Base-by-base conservation (phyloP, 2,113 vertebrate species). In the Gyps fulvus region DNA sequence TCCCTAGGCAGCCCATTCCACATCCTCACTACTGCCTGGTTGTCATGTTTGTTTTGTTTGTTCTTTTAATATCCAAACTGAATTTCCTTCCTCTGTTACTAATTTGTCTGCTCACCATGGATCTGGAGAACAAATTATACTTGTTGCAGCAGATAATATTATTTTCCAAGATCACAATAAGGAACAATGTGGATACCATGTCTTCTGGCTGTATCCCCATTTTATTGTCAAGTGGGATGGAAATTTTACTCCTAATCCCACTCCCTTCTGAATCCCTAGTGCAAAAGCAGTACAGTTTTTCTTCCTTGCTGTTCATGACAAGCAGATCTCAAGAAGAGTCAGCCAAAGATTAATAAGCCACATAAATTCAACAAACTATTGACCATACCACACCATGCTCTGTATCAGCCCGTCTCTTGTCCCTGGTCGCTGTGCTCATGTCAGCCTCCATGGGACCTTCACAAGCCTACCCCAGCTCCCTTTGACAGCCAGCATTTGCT, bases 71-170 rank as follows among this genome's bases (percentile, higher is more conserved):
- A 94, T 82, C 71, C 74, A 93, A 72, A 70, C 84, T 91, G 90
- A 80, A 80, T 77, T 97, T 97, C 96, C 96, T 97, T 97, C 96
- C 96, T 79, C 89, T 91, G 89, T 93, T 95, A 87, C 93, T 94
- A 47, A 76, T 76, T 54, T 87, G 58, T n/a, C 61, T 76, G 78
- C 78, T 85, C 66, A 57, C 92, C 49, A 29, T 4, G 27, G 62
- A 29, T 85, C 95, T 97, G 96, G 96, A 94, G 82, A 96, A 95
- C 50, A 91, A 91, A 94, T 96, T 72, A 96, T 12, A 69, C 54
- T 65, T 49, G 49, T 22, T 83, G 92, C 57, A 83, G 95, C 70
- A 93, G 93, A 52, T 52, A 83, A 11, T 54, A 65, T 5, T 88
- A 55, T 83, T 96, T 91, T 80, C 66, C 92, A 90, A 54, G 90